Evolutionary conservation across 2,888 invertebrate genomes (phyloP), one percentile per base, ranked within the genome.

Genomic region (Plagiodera versicolora): DNA sequence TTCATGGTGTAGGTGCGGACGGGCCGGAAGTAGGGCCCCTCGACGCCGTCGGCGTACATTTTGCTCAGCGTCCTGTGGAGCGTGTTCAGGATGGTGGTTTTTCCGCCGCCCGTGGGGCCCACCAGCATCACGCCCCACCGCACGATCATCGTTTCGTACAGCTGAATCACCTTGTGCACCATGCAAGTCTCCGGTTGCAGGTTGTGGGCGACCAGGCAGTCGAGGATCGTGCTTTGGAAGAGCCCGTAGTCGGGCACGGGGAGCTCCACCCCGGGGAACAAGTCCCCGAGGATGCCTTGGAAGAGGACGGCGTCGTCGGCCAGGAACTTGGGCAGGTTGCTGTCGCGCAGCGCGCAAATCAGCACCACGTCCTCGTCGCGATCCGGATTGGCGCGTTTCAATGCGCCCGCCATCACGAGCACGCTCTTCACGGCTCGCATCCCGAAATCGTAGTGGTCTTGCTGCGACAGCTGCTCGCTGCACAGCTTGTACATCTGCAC

Each of bases 361-460:
- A 95, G 79, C 0, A 92, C 92, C 58, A 89, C 89, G 72, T 94
- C 92, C 78, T 95, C 95, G 48, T 84, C 87, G 72, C 91, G 90
- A 75, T 93, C 89, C 0, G 94, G 94, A 72, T 90, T 89, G 11
- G 91, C 89, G 53, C 95, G 84, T 76, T 95, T 95, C 11, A 95
- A 77, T 0, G 91, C 87, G 0, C 95, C 95, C 0, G 95, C 95
- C 94, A 95, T 95, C 1, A 94, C 94, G 72, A 95, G 81, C 1
- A 95, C 95, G 74, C 91, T 94, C 76, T 96, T 96, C 0, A 96
- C 94, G 0, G 96, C 95, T 65, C 96, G 84, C 94, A 95, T 95
- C 35, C 92, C 92, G 73, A 94, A 95, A 79, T 95, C 95, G 74
- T 95, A 95, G 74, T 95, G 95, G 75, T 94, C 91, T 75, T 95